Evolutionary conservation across 2,888 invertebrate species (phyloP), one percentile per base, ranked within the genome.

Genomic region (Alitta virens): DNA sequence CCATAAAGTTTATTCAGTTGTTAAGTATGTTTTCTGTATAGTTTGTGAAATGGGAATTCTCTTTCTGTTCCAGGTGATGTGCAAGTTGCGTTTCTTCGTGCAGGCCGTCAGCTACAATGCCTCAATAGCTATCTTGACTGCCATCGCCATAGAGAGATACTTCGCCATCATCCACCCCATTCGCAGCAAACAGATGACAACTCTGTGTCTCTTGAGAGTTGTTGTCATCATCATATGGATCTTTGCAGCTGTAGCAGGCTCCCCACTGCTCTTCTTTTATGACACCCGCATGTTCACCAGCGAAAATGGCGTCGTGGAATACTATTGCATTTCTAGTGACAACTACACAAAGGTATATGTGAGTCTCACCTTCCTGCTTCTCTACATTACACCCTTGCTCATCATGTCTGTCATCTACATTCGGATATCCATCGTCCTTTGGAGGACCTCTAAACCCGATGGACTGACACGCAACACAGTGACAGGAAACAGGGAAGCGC

Each of bases 1-100:
- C n/a, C n/a, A n/a, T n/a, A n/a, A n/a, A n/a, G n/a, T n/a, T n/a
- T n/a, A n/a, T n/a, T n/a, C n/a, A n/a, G n/a, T n/a, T n/a, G n/a
- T n/a, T n/a, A n/a, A n/a, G n/a, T n/a, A n/a, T n/a, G n/a, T n/a
- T n/a, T n/a, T n/a, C n/a, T n/a, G n/a, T n/a, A n/a, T n/a, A n/a
- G n/a, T n/a, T n/a, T n/a, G n/a, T n/a, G n/a, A n/a, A n/a, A n/a
- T n/a, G n/a, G n/a, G n/a, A n/a, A n/a, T n/a, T n/a, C 33, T 33
- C 3, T 7, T 46, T 16, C n/a, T 9, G n/a, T 68, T 71, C 7
- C 72, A 77, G 76, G 72, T 66, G 16, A 74, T 94, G 68, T 95
- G 94, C 84, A 92, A 92, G 81, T 89, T 92, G 87, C 93, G 94
- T 83, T 90, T 92, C 84, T 93, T 93, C 78, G 89, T 92, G 21